Evolutionary conservation across 2,113 vertebrate genomes (phyloP).

Genomic region (Pelodiscus sinensis): DNA sequence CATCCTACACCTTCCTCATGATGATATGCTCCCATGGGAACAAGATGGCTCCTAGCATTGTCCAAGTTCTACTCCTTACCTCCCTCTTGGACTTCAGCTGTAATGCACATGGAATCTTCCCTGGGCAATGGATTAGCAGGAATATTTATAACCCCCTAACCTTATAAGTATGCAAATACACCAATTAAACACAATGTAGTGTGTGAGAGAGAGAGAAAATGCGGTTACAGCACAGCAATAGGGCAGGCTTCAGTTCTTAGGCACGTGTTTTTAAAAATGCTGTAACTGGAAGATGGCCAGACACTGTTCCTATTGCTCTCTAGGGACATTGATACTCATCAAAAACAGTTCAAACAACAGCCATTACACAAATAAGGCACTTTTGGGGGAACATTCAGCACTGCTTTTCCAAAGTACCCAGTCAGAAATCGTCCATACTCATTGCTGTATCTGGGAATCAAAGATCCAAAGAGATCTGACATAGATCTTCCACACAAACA

Average conservation of each 20-base stretch:
- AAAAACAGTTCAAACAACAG: not conserved
- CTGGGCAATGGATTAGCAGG: not conserved
- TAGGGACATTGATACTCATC: not conserved
- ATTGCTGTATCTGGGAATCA: not conserved
- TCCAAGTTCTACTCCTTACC: not conserved
- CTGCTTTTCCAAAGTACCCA: not conserved
- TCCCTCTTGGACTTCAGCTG: not conserved
- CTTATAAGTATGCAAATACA: not conserved
- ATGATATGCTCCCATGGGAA: not conserved
- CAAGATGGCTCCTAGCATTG: not conserved
- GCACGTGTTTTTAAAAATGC: not conserved
- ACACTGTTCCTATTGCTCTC: not conserved
- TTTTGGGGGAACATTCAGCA: not conserved
- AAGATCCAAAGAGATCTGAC: not conserved
- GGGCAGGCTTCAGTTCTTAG: not conserved
- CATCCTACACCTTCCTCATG: not conserved
- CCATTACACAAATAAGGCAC: not conserved
- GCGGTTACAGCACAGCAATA: not conserved
- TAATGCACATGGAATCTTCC: not conserved
- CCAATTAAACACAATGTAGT: not conserved
- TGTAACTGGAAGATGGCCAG: not conserved
- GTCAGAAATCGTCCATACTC: not conserved
- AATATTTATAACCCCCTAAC: not conserved
- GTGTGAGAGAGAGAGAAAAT: not conserved
- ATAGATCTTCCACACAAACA: accelerated